Base-by-base conservation (phyloP, 2,113 vertebrate species). In the Oreochromis aureus region DNA sequence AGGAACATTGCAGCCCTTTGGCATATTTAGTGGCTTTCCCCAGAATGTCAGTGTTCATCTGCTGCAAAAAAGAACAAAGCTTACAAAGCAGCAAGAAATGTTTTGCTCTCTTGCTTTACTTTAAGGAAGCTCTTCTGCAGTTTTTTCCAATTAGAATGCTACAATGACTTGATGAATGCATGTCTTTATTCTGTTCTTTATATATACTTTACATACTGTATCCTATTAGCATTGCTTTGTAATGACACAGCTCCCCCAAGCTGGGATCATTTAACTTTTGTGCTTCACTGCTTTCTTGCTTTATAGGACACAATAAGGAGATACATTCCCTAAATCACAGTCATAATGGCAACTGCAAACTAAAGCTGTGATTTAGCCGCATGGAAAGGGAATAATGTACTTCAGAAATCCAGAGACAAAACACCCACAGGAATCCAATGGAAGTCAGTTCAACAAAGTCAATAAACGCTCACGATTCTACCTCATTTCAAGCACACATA, bases 381-480 rank as follows among this genome's bases (percentile, higher is more conserved):
- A 1, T 30, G 10, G 39, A 76, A 41, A 78, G 10, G 12, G 66
- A 81, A 87, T 44, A 81, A 87, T 69, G 34, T 80, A 22, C 81
- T 66, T 82, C 48, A 39, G 80, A 80, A 86, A 83, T 86, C 63
- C 83, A 83, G 86, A 88, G 90, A 85, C 78, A 89, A 89, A 88
- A 82, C 85, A 91, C 82, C 90, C 73, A 83, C 69, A 84, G 84
- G 85, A 91, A 86, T 79, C 41, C 82, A 34, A 18, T 79, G 81
- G 56, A 80, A 88, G 87, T 79, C 81, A 69, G 71, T 91, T 82
- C 41, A 91, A 71, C 87, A 87, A 89, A 93, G 92, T 92, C 93
- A 90, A 94, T 93, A 92, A 94, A 92, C 63, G 56, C 78, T 92
- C 86, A 86, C 92, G 80, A 93, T 93, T 91, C 89, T 85, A 84